Conservation (phyloP, 2,797 vertebrate genomes). For the Clarias fuscus region DNA sequence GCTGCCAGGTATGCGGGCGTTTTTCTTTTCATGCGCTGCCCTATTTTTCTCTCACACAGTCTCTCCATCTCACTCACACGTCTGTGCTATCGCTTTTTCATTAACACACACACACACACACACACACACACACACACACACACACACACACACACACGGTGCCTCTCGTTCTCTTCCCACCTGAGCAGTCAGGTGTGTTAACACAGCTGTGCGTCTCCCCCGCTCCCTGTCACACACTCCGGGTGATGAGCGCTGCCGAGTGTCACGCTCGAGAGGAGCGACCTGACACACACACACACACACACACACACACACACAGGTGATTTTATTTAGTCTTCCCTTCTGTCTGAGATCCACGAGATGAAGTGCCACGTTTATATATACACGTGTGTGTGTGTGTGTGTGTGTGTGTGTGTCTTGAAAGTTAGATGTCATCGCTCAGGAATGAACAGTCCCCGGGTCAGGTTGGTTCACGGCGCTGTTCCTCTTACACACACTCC, state of each 20-base stretch:
- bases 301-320: too few relatives aligned
- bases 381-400: background rate
- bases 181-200: conserved; percentile 19
- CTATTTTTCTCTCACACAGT: conserved; percentile 40
- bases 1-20: conserved; percentile 52
- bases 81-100: conserved; percentile 10
- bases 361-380: background rate
- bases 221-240: background rate
- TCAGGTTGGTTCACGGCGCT: background rate
- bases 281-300: background rate
- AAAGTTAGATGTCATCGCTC: background rate
- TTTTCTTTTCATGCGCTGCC: conserved; percentile 53
- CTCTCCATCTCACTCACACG: conserved; percentile 31
- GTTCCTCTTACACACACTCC: background rate
- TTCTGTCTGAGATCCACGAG: background rate
- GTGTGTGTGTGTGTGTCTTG: background rate
- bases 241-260: background rate
- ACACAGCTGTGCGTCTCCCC: conserved; percentile 22
- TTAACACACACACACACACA: background rate
- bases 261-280: background rate
- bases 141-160: conserved; percentile 3
- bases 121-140: conserved; percentile 18
- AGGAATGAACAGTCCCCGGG: background rate
- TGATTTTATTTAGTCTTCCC: background rate
- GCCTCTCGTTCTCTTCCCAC: conserved; percentile 25